Conservation (phyloP, 1,140 invertebrate species). For the Atta texana region DNA sequence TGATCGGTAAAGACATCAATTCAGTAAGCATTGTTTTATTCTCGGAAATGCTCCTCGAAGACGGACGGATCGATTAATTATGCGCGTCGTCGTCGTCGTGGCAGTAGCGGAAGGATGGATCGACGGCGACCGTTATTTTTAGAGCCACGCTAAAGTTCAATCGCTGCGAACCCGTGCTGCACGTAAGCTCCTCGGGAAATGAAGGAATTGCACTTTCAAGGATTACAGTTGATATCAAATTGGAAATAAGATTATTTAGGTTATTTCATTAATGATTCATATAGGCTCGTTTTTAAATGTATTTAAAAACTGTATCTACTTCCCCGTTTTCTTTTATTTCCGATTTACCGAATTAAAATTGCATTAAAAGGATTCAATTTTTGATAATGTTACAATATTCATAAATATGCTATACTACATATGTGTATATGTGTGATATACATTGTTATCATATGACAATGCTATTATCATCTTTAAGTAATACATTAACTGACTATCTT, state of each 20-base stretch:
- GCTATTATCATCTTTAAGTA: neutral
- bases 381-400: neutral
- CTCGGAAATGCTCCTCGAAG: neutral
- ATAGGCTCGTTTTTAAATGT: neutral
- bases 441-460: neutral
- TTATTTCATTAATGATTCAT: neutral
- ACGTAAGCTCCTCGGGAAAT: conserved; percentile 45
- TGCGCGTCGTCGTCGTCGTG: conserved; percentile 25
- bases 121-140: conserved; percentile 69
- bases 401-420: neutral
- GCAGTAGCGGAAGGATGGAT: conserved; percentile 54
- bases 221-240: neutral
- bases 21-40: neutral
- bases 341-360: neutral
- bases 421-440: neutral
- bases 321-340: neutral
- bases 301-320: neutral
- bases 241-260: neutral
- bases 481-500: neutral
- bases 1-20: neutral
- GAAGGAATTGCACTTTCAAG: conserved; percentile 22
- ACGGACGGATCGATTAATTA: conserved; percentile 48
- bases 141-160: conserved; percentile 69
- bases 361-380: neutral
- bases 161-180: conserved; percentile 36